Evolutionary conservation across 1,140 invertebrate genomes (phyloP), one percentile per base, ranked within the genome.

Genomic region (Anastrepha ludens): DNA sequence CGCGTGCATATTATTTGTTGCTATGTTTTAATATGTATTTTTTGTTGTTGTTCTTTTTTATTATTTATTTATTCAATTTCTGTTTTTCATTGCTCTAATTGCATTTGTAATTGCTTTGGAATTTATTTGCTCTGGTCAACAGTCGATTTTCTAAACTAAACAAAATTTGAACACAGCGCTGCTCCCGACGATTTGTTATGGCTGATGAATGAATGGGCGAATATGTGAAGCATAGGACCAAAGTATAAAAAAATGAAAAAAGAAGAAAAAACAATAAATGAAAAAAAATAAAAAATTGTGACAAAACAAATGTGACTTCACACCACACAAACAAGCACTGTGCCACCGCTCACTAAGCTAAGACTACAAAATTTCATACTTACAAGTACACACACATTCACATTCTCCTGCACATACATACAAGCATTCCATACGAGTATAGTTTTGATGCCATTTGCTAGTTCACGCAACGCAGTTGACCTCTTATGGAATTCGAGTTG

Each of bases 21-120:
- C 15, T 62, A 17, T 62, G 4, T 62, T n/a, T 13, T 62, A 62
- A 17, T 62, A 6, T 62, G 11, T 62, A 17, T 17, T 62, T 62
- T 58, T 58, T 58, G 7, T 58, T 58, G 7, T 7, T 58, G 13
- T 58, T 58, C 55, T 7, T 13, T 58, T 29, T 1, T 58, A 58
- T 58, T 8, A 8, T 7, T 17, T 62, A 62, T 62, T 62, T 17
- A 62, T 62, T 62, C 11, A 62, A 62, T 62, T 62, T 62, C 60
- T 17, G 13, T 62, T 62, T 62, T 62, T 62, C 17, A 62, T 62
- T 62, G 17, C 15, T 62, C 60, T 62, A 62, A 62, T 62, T 62
- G 60, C 60, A 62, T 62, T 62, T 62, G 60, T 62, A 62, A 62
- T 62, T 62, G 60, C 60, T 62, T 62, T 62, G 60, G 60, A 62